A percentile compares a stretch with the other conserved stretches of the same genome.
Conservation (phyloP, 2,888 invertebrate species). For the Augiades crinisus region DNA sequence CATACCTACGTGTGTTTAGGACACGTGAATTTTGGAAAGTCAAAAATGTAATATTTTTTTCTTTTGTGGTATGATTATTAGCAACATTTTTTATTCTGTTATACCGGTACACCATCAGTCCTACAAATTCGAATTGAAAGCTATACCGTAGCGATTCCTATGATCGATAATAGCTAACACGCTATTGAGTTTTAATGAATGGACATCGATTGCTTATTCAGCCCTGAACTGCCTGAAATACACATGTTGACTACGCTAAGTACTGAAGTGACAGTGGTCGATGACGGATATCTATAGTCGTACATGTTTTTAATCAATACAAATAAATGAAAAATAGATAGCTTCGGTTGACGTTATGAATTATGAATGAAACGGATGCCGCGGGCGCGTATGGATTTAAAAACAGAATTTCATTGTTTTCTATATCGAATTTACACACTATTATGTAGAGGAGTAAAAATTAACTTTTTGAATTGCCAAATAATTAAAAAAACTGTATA, state of each 20-base stretch:
- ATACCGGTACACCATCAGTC: neutral
- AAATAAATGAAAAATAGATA: too few relatives aligned
- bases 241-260: constrained; percentile 42
- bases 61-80: too few relatives aligned
- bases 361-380: too few relatives aligned
- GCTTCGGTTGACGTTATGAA: neutral
- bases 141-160: neutral
- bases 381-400: neutral
- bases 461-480: neutral
- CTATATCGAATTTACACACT: too few relatives aligned
- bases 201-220: constrained; percentile 64
- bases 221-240: constrained; percentile 59
- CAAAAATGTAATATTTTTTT: too few relatives aligned
- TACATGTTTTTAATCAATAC: too few relatives aligned
- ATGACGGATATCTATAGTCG: constrained; percentile 6
- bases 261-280: constrained; percentile 43
- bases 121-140: constrained; percentile 3
- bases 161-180: constrained; percentile 20
- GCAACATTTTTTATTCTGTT: too few relatives aligned
- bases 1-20: too few relatives aligned
- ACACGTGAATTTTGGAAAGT: too few relatives aligned
- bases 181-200: constrained; percentile 40
- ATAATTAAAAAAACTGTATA: neutral
- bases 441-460: too few relatives aligned
- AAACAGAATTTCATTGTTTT: constrained; percentile 1